Evolutionary conservation across 2,888 invertebrate genomes (phyloP).

Genomic region (Nemotelus nigrinus): DNA sequence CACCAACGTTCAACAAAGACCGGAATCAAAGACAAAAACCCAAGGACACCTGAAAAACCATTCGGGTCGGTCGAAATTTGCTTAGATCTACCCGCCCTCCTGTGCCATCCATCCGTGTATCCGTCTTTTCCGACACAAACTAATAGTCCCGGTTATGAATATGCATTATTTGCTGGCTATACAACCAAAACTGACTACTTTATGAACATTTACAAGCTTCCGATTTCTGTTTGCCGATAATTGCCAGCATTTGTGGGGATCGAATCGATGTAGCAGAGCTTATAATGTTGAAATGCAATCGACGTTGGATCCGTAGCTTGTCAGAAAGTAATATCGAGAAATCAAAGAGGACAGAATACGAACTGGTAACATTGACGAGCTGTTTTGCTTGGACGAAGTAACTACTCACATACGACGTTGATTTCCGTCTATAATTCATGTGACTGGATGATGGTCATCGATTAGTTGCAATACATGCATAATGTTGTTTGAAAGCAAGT

Average conservation of each 20-base stretch:
- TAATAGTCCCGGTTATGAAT: no score
- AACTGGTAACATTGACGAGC: background rate
- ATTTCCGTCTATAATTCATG: conserved; percentile 30
- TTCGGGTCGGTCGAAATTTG: no score
- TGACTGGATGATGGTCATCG: background rate
- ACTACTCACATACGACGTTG: conserved; percentile 9
- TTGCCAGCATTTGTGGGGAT: conserved; percentile 6
- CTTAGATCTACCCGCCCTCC: no score
- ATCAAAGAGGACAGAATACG: background rate
- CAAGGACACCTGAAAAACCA: no score
- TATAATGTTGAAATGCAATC: background rate
- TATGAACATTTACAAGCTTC: conserved; percentile 4
- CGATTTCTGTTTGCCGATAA: conserved; percentile 27
- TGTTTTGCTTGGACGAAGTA: conserved; percentile 2
- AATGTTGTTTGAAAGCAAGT: background rate
- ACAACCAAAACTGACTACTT: no score
- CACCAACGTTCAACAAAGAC: background rate
- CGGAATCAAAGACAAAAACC: no score
- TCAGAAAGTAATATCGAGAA: conserved; percentile 8
- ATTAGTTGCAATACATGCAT: background rate
- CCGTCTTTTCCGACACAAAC: no score
- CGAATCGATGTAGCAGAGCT: background rate
- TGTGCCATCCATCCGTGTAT: no score
- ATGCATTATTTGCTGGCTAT: no score
- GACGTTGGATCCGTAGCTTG: background rate